Base-by-base conservation (phyloP, 2,888 invertebrate species). In the Mylabris sibirica region DNA sequence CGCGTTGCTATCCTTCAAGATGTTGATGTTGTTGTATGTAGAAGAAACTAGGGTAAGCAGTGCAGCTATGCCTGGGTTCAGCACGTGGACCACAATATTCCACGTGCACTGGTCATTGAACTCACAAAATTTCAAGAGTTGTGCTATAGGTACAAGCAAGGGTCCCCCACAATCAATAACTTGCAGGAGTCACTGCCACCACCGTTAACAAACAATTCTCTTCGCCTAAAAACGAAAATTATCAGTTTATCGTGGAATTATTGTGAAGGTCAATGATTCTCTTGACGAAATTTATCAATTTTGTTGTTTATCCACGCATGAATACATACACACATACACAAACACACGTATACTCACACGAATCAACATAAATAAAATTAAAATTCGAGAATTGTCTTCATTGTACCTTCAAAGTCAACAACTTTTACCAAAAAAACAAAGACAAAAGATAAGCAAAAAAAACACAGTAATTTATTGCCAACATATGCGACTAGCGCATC, bases 31-130 rank as follows among this genome's bases (percentile, higher is more conserved):
- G 8, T 30, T 30, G 30, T 30, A 8, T 30, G 30, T 30, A 8
- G 30, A 66, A 73, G 76, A 80, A 81, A 80, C 80, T 81, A 80
- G 81, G 81, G 80, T 81, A 81, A 81, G 78, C 79, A 70, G 72
- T 76, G 77, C 76, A 79, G 76, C 77, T 78, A 76, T 76, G 77
- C 79, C 80, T 77, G 77, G 80, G 78, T 79, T 78, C 79, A 78
- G 79, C 80, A 81, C 80, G 81, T 81, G 81, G 77, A 74, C 71
- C 67, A 67, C 72, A 71, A 71, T 63, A 70, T 72, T 76, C 72
- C 81, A 81, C 81, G 80, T 80, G 80, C 76, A 74, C 68, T 65
- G 76, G 79, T 80, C 80, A 71, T 74, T 74, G 79, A 80, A 77
- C 78, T 73, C 71, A 6, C 67, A 63, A 63, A 65, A 69, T 75